These are phyloP conservation scores for Lutjanus argentimaculatus DNA, from an alignment of 2,797 vertebrate genomes.

Conservation along the genomic window DNA sequence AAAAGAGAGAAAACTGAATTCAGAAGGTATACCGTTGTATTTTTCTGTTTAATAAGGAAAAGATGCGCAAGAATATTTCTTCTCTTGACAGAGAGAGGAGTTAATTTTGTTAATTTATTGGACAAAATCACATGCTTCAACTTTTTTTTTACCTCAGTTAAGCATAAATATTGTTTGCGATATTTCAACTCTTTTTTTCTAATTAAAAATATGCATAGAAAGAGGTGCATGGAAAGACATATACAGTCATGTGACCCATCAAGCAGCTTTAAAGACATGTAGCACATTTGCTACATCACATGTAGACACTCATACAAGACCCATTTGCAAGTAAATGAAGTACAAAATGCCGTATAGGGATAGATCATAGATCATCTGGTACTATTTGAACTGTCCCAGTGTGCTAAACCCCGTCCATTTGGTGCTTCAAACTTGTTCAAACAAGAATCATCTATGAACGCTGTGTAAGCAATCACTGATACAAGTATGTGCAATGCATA, in stretches of 20 bases:
- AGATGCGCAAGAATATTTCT: too few relatives aligned
- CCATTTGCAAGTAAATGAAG: not conserved
- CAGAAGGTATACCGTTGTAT: too few relatives aligned
- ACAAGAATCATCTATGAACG: not conserved
- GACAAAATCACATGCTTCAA: too few relatives aligned
- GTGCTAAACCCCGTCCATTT: slow-evolving; percentile 16
- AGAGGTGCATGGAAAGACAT: not conserved
- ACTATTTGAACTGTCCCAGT: not conserved
- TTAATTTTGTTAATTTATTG: too few relatives aligned
- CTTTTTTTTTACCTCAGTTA: too few relatives aligned
- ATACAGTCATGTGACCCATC: not conserved
- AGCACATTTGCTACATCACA: not conserved
- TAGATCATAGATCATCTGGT: slow-evolving; percentile 2
- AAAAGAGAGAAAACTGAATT: too few relatives aligned
- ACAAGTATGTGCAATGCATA: not conserved
- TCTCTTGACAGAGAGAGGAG: too few relatives aligned
- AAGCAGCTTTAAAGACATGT: not conserved
- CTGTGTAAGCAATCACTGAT: not conserved
- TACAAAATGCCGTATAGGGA: not conserved
- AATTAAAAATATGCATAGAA: not conserved
- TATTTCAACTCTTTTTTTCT: not conserved
- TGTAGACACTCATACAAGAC: not conserved
- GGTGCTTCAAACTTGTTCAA: not conserved
- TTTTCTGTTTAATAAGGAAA: too few relatives aligned
- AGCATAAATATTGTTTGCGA: too few relatives aligned